These are phyloP conservation scores for Heliocidaris tuberculata DNA, from an alignment of 35 echinoderm and acorn worm genomes.

Conservation along the genomic window DNA sequence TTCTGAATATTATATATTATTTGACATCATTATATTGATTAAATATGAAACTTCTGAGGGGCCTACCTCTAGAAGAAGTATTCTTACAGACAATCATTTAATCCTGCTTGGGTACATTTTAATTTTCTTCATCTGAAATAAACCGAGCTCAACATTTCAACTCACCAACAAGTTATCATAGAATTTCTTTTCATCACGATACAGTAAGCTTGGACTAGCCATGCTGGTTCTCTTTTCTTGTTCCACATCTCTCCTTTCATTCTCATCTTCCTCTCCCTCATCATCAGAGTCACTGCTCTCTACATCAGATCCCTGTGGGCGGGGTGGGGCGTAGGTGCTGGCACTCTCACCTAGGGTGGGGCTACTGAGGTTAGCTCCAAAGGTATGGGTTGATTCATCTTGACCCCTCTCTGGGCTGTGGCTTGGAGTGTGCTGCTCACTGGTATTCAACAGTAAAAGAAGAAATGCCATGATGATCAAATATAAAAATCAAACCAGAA, in stretches of 20 bases:
- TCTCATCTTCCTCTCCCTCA: slow-evolving; percentile 13
- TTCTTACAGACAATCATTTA: background rate
- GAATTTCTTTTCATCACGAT: slow-evolving; percentile 76
- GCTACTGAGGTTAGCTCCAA: slow-evolving; percentile 60
- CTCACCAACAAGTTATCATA: slow-evolving; percentile 90
- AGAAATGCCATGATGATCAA: background rate
- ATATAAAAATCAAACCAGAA: background rate
- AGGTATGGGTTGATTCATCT: slow-evolving; percentile 22
- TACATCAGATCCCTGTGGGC: slow-evolving; percentile 17
- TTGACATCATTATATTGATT: background rate
- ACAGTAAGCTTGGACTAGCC: slow-evolving; percentile 69
- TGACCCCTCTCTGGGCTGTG: slow-evolving; percentile 23
- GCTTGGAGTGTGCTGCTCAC: background rate
- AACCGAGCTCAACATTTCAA: background rate
- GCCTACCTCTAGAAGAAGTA: background rate
- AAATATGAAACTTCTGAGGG: background rate
- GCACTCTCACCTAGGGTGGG: slow-evolving; percentile 95
- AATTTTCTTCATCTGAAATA: background rate
- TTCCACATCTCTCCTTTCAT: background rate
- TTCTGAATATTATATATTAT: background rate
- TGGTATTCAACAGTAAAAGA: background rate
- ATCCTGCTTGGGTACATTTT: background rate
- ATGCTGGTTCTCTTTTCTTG: slow-evolving; percentile 13
- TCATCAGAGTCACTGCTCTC: slow-evolving; percentile 17
- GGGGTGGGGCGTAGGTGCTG: slow-evolving; percentile 71